Conservation (phyloP, 2,113 vertebrate genomes). For the Calypte anna region DNA sequence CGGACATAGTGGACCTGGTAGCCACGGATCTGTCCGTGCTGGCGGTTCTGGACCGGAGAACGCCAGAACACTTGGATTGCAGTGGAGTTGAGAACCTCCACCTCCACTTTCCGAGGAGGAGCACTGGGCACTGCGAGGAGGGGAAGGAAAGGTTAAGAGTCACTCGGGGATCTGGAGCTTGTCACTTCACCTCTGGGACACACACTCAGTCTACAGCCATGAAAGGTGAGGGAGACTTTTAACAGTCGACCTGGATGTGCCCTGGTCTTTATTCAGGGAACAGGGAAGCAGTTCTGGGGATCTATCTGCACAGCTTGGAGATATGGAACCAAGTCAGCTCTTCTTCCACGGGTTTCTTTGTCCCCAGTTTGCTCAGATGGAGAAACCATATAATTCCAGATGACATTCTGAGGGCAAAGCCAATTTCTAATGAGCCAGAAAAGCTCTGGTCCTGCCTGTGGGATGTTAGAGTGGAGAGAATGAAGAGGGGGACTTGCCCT, state of each 20-base stretch:
- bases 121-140: constrained; percentile 89
- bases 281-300: neutral
- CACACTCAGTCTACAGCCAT: neutral
- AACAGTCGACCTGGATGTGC: fast-evolving
- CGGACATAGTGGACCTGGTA: constrained; percentile 97
- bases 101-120: constrained; percentile 93
- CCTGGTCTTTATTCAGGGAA: neutral
- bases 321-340: neutral
- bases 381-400: neutral
- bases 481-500: neutral
- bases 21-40: constrained; percentile 96
- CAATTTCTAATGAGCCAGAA: neutral
- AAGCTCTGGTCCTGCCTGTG: neutral
- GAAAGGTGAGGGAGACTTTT: neutral
- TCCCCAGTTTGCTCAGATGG: neutral
- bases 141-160: neutral
- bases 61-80: constrained; percentile 96
- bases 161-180: neutral
- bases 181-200: neutral
- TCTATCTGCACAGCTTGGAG: fast-evolving
- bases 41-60: constrained; percentile 88
- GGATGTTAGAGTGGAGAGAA: neutral
- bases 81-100: constrained; percentile 94
- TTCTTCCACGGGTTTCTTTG: neutral
- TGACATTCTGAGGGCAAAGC: neutral